Base-by-base conservation (phyloP, 2,888 invertebrate species). In the Agrochola macilenta region DNA sequence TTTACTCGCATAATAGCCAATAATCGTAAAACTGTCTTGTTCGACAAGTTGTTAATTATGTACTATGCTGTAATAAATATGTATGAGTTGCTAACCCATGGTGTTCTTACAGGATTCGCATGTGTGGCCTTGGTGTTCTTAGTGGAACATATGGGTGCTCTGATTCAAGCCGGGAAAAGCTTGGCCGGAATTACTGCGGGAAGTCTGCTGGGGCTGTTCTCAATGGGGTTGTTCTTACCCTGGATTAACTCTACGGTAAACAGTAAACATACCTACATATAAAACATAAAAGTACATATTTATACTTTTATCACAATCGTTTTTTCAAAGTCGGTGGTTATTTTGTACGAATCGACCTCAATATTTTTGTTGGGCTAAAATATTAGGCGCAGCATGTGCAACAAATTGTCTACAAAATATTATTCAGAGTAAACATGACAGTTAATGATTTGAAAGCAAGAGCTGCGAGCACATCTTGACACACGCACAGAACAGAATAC, bases 141-240 rank as follows among this genome's bases (percentile, higher is more conserved):
- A 39, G 98, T 98, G 0, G 98, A 98, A 89, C 97, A 98, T 89
- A 97, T 98, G 95, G 98, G 97, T 14, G 97, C 98, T 20, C 92
- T 98, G 39, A 97, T 98, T 76, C 98, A 98, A 95, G 98, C 98
- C 5, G 97, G 97, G 0, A 98, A 98, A 89, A 98, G 98, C 89
- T 93, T 98, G 72, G 97, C 97, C 0, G 97, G 98, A 0, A 98
- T 98, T 84, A 98, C 98, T 0, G 98, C 98, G 1, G 98, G 98
- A 8, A 98, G 98, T 77, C 93, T 98, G 2, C 93, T 98, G 8
- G 98, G 98, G 0, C 95, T 98, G 57, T 98, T 98, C 91, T 97
- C 98, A 0, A 96, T 98, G 91, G 98, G 98, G 58, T 97, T 98
- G 92, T 98, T 98, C 87, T 96, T 98, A 81, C 98, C 98, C 0